phyloP scores from a whole-genome alignment of 2,113 vertebrate species.

The Plectropomus leopardus region DNA sequence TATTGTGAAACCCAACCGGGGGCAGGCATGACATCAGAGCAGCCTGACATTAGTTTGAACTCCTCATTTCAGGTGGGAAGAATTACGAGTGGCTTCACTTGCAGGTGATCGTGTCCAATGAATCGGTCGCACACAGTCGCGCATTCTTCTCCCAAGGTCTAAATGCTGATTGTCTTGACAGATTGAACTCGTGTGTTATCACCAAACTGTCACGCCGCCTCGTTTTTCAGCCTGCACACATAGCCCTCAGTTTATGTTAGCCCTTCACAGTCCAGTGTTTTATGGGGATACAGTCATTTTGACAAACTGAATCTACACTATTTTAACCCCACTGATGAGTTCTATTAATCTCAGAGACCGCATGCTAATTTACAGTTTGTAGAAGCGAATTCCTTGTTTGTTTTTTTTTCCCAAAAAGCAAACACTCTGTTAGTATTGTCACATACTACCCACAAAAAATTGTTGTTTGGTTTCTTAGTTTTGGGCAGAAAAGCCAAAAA shows the following conservation, averaged over 20 bases:
- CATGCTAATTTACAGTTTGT: background rate
- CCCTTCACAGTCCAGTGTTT: slow-evolving; percentile 69
- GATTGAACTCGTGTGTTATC: slow-evolving; percentile 81
- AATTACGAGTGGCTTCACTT: slow-evolving; percentile 80
- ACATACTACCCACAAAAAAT: background rate
- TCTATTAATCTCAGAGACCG: slow-evolving; percentile 34
- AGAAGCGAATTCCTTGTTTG: slow-evolving; percentile 26
- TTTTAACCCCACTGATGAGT: slow-evolving; percentile 59
- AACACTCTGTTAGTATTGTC: slow-evolving; percentile 39
- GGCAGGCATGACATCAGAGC: slow-evolving; percentile 84
- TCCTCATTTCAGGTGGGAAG: slow-evolving; percentile 81
- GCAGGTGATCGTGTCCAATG: slow-evolving; percentile 82
- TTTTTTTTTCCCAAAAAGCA: slow-evolving; percentile 30
- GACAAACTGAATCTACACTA: slow-evolving; percentile 48
- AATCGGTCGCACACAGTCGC: slow-evolving; percentile 76
- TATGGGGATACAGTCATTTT: slow-evolving; percentile 62
- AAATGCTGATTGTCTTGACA: slow-evolving; percentile 81
- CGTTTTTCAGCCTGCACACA: slow-evolving; percentile 70
- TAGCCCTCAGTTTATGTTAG: slow-evolving; percentile 70
- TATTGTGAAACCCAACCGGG: slow-evolving; percentile 83
- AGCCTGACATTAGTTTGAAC: slow-evolving; percentile 82
- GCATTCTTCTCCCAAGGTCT: slow-evolving; percentile 71
- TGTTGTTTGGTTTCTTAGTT: slow-evolving; percentile 32
- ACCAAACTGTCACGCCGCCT: slow-evolving; percentile 74
- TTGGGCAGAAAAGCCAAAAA: too few species aligned